Conservation (phyloP, 1,140 invertebrate genomes). For the Sarcophaga bullata region DNA sequence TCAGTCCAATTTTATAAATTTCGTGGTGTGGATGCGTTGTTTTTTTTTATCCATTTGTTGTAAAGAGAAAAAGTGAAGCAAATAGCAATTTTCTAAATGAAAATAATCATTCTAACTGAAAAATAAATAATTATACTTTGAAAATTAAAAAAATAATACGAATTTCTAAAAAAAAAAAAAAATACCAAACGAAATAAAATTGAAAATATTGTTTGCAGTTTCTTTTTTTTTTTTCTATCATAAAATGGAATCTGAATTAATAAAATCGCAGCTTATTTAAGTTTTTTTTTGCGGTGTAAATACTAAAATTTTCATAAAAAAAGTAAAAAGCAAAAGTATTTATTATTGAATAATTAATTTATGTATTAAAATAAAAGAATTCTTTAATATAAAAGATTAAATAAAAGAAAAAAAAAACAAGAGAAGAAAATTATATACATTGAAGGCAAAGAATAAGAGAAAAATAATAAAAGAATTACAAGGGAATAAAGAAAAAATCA, state of each 20-base stretch:
- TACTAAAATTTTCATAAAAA: not conserved
- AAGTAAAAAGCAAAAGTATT: not conserved
- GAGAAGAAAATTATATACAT: not conserved
- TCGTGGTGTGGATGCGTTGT: slow-evolving; percentile 12
- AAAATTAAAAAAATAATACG: not conserved
- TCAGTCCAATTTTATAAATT: slow-evolving; percentile 20
- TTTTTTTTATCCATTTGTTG: not conserved
- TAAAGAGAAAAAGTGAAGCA: slow-evolving; percentile 13
- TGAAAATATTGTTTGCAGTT: too few species aligned
- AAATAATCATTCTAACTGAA: too few species aligned
- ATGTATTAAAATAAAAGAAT: not conserved
- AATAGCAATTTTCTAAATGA: not conserved
- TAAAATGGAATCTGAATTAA: not conserved
- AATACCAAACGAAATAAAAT: too few species aligned
- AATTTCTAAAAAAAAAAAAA: too few species aligned
- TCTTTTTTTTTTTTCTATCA: not conserved
- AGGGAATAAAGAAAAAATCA: not conserved
- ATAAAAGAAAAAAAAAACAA: not conserved
- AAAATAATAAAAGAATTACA: not conserved
- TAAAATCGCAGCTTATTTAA: not conserved
- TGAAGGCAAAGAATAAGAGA: not conserved
- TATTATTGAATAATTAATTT: not conserved
- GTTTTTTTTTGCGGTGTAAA: not conserved
- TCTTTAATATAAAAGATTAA: not conserved
- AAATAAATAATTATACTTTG: not conserved